Conservation (phyloP, 2,888 invertebrate species). For the Erebia palarica region DNA sequence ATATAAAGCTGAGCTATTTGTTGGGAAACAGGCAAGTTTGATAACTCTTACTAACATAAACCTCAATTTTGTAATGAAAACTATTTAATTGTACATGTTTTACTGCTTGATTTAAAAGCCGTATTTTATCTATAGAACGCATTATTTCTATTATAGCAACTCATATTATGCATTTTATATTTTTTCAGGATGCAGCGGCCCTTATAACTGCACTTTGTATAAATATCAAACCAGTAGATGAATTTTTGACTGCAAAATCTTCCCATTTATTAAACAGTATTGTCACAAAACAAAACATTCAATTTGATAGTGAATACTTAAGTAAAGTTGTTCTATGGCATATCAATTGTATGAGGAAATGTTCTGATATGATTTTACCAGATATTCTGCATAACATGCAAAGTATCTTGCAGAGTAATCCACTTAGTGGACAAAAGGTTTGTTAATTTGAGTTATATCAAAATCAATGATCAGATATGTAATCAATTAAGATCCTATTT, state of each 20-base stretch:
- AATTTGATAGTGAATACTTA: slow-evolving; percentile 58
- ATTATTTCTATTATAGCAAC: not conserved
- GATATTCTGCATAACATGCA: slow-evolving; percentile 73
- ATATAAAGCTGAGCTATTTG: slow-evolving; percentile 74
- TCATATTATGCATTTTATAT: not conserved
- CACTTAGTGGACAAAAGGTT: slow-evolving; percentile 60
- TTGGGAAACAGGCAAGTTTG: slow-evolving; percentile 70
- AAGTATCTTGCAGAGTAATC: slow-evolving; percentile 60
- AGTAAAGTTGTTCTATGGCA: slow-evolving; percentile 70
- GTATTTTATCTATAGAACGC: too few relatives aligned
- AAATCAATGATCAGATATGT: not conserved
- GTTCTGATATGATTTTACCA: slow-evolving; percentile 67
- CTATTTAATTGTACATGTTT: too few relatives aligned
- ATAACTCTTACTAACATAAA: not conserved
- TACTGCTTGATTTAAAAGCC: too few relatives aligned
- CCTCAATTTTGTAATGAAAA: too few relatives aligned
- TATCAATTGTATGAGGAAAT: slow-evolving; percentile 65
- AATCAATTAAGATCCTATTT: not conserved
- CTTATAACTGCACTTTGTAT: slow-evolving; percentile 62
- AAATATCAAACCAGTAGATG: slow-evolving; percentile 73
- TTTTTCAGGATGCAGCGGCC: slow-evolving; percentile 64
- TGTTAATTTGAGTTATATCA: slow-evolving; percentile 13
- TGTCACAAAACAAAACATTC: slow-evolving; percentile 78
- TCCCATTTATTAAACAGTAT: slow-evolving; percentile 82
- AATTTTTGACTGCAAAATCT: slow-evolving; percentile 80